Evolutionary conservation across 1,140 invertebrate species (phyloP).

Genomic region (Zaprionus inermis): DNA sequence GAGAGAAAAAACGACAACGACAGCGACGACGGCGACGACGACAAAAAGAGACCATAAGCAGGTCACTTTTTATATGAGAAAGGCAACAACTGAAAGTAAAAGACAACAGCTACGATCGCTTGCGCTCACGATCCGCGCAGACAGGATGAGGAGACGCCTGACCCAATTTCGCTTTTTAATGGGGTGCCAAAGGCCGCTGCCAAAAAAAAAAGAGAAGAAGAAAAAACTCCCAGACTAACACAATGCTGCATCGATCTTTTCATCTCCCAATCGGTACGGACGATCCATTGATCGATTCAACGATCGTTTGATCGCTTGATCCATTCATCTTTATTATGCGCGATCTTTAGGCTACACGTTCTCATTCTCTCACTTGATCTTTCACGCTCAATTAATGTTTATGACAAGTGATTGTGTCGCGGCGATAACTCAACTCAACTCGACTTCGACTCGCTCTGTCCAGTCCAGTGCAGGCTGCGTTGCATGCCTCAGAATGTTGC

Average conservation of each 20-base stretch:
- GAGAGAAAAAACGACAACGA: not conserved
- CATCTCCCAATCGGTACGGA: conserved; percentile 35
- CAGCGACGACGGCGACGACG: not conserved
- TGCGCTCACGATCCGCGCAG: conserved; percentile 28
- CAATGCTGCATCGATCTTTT: conserved; percentile 52
- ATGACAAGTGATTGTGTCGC: conserved; percentile 78
- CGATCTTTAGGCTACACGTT: conserved; percentile 28
- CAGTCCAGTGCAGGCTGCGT: not conserved
- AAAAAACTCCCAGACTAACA: not conserved
- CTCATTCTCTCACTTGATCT: conserved; percentile 40
- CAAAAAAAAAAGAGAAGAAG: conserved; percentile 13
- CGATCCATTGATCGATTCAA: conserved; percentile 35
- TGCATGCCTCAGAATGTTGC: conserved; percentile 57
- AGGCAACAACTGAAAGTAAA: conserved; percentile 76
- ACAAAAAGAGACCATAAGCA: conserved; percentile 51
- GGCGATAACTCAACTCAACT: conserved; percentile 63
- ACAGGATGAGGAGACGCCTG: conserved; percentile 63
- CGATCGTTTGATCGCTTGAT: conserved; percentile 44
- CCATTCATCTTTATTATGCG: conserved; percentile 79
- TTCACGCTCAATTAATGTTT: conserved; percentile 80
- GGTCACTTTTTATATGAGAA: conserved; percentile 63
- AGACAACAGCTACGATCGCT: conserved; percentile 36
- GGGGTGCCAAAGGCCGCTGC: conserved; percentile 78
- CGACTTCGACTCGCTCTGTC: not conserved
- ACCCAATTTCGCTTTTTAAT: conserved; percentile 79